Evolutionary conservation across 2,797 vertebrate species (phyloP).

Genomic region (Poecilia wingei): DNA sequence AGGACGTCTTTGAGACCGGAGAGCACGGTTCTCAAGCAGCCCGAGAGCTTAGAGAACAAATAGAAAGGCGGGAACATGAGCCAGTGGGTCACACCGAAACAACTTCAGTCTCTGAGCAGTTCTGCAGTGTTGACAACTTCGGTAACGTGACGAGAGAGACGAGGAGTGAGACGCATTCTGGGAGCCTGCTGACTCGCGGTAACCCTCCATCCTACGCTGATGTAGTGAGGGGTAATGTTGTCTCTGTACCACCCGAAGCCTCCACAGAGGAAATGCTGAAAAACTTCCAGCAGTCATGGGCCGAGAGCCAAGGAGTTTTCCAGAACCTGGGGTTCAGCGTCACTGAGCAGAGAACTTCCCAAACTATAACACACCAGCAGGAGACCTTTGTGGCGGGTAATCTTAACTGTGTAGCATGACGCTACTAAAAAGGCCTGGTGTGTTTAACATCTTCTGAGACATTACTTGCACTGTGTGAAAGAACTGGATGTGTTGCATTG

Average conservation of each 20-base stretch:
- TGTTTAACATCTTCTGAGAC: slow-evolving; percentile 51
- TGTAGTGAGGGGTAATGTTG: slow-evolving; percentile 86
- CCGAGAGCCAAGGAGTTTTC: slow-evolving; percentile 86
- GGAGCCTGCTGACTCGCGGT: slow-evolving; percentile 74
- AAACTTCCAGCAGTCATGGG: slow-evolving; percentile 91
- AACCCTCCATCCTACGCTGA: slow-evolving; percentile 93
- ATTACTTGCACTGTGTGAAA: slow-evolving; percentile 43
- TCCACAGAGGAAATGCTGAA: slow-evolving; percentile 84
- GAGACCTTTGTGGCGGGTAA: slow-evolving; percentile 88
- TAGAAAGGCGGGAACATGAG: slow-evolving; percentile 77
- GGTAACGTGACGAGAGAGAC: slow-evolving; percentile 74
- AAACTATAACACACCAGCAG: slow-evolving; percentile 83
- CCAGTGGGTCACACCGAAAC: slow-evolving; percentile 68
- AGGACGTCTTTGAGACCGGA: slow-evolving; percentile 84
- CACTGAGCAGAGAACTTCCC: slow-evolving; percentile 83
- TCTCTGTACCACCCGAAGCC: slow-evolving; percentile 78
- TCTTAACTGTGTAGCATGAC: slow-evolving; percentile 77
- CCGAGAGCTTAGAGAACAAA: slow-evolving; percentile 77
- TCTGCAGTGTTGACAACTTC: slow-evolving; percentile 80
- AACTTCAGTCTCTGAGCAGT: slow-evolving; percentile 74
- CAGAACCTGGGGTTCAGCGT: slow-evolving; percentile 85
- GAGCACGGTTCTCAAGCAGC: slow-evolving; percentile 79
- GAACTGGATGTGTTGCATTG: slow-evolving; percentile 33
- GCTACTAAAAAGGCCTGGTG: slow-evolving; percentile 70
- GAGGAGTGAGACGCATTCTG: slow-evolving; percentile 70